Percentiles rank a stretch among this genome's conserved stretches.
These are phyloP conservation scores for Oryzias sinensis DNA, from an alignment of 2,797 vertebrate species.

Conservation along the genomic window DNA sequence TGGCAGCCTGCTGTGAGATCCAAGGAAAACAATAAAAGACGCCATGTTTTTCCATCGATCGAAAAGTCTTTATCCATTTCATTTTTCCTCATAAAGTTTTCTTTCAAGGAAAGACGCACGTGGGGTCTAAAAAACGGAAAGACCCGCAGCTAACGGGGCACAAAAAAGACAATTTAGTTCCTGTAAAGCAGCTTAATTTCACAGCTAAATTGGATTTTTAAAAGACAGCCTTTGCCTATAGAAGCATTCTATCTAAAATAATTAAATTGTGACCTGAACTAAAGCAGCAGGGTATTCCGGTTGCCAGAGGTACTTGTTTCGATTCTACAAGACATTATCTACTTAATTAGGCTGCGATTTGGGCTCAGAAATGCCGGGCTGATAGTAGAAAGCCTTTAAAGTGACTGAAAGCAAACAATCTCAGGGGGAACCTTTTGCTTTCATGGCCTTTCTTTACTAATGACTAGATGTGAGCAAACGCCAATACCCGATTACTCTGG, in stretches of 20 bases:
- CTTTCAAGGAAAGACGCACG: not conserved
- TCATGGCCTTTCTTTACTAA: conserved; percentile 43
- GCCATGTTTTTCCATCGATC: not conserved
- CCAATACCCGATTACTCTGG: conserved; percentile 25
- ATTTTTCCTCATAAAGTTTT: not conserved
- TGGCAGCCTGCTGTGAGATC: not conserved
- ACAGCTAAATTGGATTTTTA: conserved; percentile 30
- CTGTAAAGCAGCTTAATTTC: conserved; percentile 32
- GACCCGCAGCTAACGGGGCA: conserved; percentile 25
- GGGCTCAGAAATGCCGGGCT: conserved; percentile 33
- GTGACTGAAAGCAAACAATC: conserved; percentile 30
- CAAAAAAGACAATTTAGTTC: conserved; percentile 43
- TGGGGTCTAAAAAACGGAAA: conserved; percentile 6
- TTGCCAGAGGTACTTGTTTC: conserved; percentile 45
- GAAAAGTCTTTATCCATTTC: not conserved
- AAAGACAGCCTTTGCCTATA: conserved; percentile 13
- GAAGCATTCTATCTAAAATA: conserved; percentile 33
- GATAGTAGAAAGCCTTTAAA: conserved; percentile 27
- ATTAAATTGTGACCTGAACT: conserved; percentile 48
- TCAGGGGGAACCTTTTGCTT: conserved; percentile 48
- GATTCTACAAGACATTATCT: conserved; percentile 52
- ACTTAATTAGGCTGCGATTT: conserved; percentile 58
- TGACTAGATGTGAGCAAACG: conserved; percentile 34
- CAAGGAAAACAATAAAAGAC: not conserved
- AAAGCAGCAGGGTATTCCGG: conserved; percentile 19